Evolutionary conservation across 2,113 vertebrate genomes (phyloP), one percentile per base, ranked within the genome.

Genomic region (Erythrolamprus reginae): DNA sequence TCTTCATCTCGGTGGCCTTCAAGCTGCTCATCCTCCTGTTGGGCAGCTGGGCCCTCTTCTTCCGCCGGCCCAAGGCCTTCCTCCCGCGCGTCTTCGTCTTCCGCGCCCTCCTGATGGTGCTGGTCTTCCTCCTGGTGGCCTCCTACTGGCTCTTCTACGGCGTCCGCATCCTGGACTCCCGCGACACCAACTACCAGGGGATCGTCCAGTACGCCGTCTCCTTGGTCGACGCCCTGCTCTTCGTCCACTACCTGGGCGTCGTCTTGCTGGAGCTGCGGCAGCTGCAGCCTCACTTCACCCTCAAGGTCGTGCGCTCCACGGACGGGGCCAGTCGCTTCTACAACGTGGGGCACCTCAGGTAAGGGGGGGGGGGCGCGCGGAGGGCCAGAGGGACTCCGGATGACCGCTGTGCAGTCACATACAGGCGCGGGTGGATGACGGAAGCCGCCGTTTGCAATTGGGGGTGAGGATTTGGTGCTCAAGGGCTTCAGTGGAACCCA

Each of bases 61-160:
- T 99, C 94, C 98, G 98, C 0, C 98, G 98, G 0, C 98, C 98
- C 45, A 98, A 98, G 12, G 98, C 98, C 93, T 97, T 98, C 0
- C 96, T 99, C 70, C 98, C 98, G 0, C 98, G 98, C 0, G 96
- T 99, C 91, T 98, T 98, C 0, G 97, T 98, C 93, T 97, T 99
- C 95, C 98, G 98, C 0, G 98, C 98, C 0, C 91, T 99, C 85
- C 98, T 99, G 50, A 98, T 99, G 98, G 98, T 98, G 92, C 96
- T 99, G 1, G 97, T 99, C 17, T 98, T 99, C 95, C 97, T 99
- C 82, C 98, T 99, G 0, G 97, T 99, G 0, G 98, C 98, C 0
- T 99, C 98, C 26, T 99, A 99, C 95, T 99, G 98, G 98, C 96
- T 99, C 10, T 99, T 99, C 86, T 99, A 99, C 0, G 98, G 98